These are phyloP conservation scores for Channallabes apus DNA, from an alignment of 2,797 vertebrate genomes.

Conservation along the genomic window DNA sequence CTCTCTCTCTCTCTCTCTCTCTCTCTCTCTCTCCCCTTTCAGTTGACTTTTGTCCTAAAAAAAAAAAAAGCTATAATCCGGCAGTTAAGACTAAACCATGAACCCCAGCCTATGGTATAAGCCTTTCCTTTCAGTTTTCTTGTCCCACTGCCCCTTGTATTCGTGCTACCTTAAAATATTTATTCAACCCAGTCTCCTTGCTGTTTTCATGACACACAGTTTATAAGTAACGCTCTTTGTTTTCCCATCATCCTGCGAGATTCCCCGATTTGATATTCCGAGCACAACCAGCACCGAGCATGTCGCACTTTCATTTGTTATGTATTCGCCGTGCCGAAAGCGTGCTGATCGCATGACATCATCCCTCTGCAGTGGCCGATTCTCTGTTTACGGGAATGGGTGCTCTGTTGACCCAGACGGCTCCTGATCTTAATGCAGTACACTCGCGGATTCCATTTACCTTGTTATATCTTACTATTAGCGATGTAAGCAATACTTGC, in stretches of 20 bases:
- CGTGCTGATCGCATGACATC: constrained; percentile 73
- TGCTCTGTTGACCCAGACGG: neutral
- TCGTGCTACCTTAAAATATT: neutral
- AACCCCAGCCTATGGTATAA: too few relatives aligned
- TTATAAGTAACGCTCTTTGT: neutral
- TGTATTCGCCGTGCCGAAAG: constrained; percentile 31
- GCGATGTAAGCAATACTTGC: neutral
- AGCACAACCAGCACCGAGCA: constrained; percentile 3
- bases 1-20: neutral
- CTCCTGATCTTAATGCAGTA: neutral
- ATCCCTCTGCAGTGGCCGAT: constrained; percentile 70
- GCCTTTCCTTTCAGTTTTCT: neutral
- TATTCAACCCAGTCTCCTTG: neutral
- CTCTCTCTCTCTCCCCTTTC: neutral
- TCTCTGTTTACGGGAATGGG: constrained; percentile 31
- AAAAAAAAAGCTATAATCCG: neutral
- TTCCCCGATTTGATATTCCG: constrained; percentile 27
- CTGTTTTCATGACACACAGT: neutral
- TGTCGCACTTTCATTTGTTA: constrained; percentile 34
- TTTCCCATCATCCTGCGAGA: neutral
- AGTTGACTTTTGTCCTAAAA: neutral
- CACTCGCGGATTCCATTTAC: neutral
- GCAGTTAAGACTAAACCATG: neutral
- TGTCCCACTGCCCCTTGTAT: neutral
- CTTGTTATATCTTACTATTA: neutral